These are phyloP conservation scores for Neoscelio sp. DNA, from an alignment of 2,888 invertebrate genomes.

Conservation along the genomic window DNA sequence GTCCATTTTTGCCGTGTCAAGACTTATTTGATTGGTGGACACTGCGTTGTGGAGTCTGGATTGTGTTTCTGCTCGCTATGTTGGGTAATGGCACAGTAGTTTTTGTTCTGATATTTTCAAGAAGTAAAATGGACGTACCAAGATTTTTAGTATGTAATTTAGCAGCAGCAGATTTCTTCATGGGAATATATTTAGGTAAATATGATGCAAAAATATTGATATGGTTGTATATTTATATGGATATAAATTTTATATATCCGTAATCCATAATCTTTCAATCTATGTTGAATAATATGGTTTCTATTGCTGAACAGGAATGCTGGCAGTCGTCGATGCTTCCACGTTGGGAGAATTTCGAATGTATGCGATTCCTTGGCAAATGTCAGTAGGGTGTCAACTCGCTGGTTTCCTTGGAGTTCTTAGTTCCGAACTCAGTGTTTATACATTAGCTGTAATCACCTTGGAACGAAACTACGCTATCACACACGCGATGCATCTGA, in stretches of 20 bases:
- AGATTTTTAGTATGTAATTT: constrained; percentile 98
- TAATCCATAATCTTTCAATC: too few relatives aligned
- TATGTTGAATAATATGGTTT: constrained; percentile 8
- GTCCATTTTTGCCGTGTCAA: constrained; percentile 97
- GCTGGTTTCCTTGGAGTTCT: constrained; percentile 98
- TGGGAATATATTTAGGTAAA: constrained; percentile 96
- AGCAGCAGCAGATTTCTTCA: constrained; percentile 98
- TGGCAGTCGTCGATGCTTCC: constrained; percentile 98
- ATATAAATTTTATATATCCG: too few relatives aligned
- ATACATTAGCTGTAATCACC: constrained; percentile 97
- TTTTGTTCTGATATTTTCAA: constrained; percentile 94
- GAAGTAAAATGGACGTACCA: constrained; percentile 98
- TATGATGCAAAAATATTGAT: too few relatives aligned
- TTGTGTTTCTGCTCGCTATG: constrained; percentile 97
- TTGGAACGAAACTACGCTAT: constrained; percentile 98
- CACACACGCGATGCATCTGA: constrained; percentile 98
- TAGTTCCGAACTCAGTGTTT: constrained; percentile 97
- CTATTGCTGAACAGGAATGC: constrained; percentile 86
- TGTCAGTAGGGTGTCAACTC: constrained; percentile 95
- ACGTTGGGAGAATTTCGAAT: constrained; percentile 98
- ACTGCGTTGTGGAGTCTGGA: constrained; percentile 97
- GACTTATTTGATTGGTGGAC: constrained; percentile 99
- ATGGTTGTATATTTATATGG: too few relatives aligned
- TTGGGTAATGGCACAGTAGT: constrained; percentile 98
- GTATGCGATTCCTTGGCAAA: constrained; percentile 99